A percentile compares a stretch with the other conserved stretches of the same genome.
phyloP scores from a whole-genome alignment of 2,797 vertebrate genomes.

The Lepidocolaptes lacrymiger region DNA sequence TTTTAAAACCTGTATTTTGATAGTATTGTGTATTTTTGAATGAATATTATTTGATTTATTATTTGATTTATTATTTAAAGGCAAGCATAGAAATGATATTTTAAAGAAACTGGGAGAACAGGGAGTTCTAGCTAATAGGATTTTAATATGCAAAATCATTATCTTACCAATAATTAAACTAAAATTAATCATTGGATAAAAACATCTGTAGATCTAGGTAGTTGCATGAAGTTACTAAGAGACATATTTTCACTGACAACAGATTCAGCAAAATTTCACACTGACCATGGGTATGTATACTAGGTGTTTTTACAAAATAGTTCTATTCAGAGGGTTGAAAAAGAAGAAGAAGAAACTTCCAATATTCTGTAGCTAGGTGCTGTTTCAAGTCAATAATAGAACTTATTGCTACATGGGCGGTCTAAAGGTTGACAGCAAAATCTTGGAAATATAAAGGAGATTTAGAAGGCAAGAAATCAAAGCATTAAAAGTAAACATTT shows the following conservation, averaged over 20 bases:
- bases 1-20: background rate
- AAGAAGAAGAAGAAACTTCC: background rate
- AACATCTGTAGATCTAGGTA: background rate
- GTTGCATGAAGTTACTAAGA: conserved; percentile 17
- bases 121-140: background rate
- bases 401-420: accelerated
- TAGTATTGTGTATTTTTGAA: background rate
- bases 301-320: background rate
- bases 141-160: background rate
- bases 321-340: background rate
- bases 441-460: background rate
- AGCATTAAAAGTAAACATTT: background rate
- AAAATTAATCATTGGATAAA: conserved; percentile 26
- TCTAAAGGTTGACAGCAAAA: background rate
- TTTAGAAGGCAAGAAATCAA: background rate
- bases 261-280: background rate
- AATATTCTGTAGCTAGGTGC: background rate
- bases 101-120: background rate
- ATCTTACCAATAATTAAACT: background rate
- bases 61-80: background rate
- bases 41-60: background rate
- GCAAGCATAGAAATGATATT: background rate
- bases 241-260: background rate
- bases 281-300: background rate
- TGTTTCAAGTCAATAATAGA: background rate